These are phyloP conservation scores for Neosilurus hyrtlii DNA, from an alignment of 2,797 vertebrate species.

Conservation along the genomic window DNA sequence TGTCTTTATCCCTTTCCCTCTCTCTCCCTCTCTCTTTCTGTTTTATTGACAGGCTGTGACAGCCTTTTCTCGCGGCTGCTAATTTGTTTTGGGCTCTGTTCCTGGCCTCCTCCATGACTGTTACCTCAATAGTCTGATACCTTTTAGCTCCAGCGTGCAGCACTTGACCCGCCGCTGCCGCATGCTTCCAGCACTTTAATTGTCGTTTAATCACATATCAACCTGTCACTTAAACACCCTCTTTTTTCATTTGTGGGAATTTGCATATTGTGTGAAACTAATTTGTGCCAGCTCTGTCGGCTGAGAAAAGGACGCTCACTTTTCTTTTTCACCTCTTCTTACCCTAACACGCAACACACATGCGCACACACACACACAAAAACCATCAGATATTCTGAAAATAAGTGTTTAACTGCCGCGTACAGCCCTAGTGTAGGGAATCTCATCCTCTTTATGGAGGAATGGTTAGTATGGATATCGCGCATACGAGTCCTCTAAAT, in stretches of 20 bases:
- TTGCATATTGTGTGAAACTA: conserved; percentile 84
- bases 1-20: not conserved
- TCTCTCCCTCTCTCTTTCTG: conserved; percentile 27
- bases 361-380: not conserved
- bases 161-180: conserved; percentile 74
- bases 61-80: conserved; percentile 67
- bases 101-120: conserved; percentile 69
- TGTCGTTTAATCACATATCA: conserved; percentile 85
- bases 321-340: conserved; percentile 32
- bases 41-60: conserved; percentile 67
- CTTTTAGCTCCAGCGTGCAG: conserved; percentile 72
- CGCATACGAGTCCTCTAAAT: no score
- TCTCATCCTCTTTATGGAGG: not conserved
- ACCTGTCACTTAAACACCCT: conserved; percentile 81
- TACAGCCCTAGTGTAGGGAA: not conserved
- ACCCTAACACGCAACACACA: conserved; percentile 45
- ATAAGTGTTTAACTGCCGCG: conserved; percentile 69
- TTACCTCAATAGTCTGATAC: conserved; percentile 73
- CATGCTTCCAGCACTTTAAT: conserved; percentile 80
- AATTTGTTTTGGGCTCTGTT: conserved; percentile 77
- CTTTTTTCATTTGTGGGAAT: conserved; percentile 72
- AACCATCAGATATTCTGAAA: conserved; percentile 56
- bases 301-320: conserved; percentile 52
- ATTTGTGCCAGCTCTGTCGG: conserved; percentile 75
- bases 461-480: not conserved